Base-by-base conservation (phyloP, 2,113 vertebrate genomes). In the Chaenogobius annularis region DNA sequence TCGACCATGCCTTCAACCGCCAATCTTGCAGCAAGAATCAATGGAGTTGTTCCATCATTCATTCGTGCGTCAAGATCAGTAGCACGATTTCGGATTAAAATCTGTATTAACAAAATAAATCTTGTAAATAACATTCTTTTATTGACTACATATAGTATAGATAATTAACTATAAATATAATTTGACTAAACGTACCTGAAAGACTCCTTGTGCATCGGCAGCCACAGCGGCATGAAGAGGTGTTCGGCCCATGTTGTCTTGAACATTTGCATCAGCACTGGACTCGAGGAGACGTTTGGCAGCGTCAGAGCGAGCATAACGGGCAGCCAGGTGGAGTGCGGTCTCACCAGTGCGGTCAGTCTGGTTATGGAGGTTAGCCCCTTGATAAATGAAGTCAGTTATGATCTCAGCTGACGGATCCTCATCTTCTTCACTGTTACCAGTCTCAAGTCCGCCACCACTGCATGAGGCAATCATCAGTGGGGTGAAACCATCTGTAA, bases 381-480 rank as follows among this genome's bases (percentile, higher is more conserved):
- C 98, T 84, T 98, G 98, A 87, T 97, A 98, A 78, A 99, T 98
- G 89, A 99, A 98, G 86, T 99, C 98, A 0, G 96, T 95, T 82
- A 99, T 97, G 84, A 98, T 97, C 0, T 97, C 96, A 0, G 96
- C 96, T 0, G 94, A 94, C 0, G 96, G 95, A 3, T 99, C 98
- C 10, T 99, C 97, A 47, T 98, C 97, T 70, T 99, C 98, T 75
- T 99, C 98, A 0, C 95, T 96, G 73, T 96, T 96, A 35, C 95
- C 97, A 0, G 95, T 98, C 86, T 99, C 98, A 70, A 99, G 90
- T 56, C 97, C 98, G 48, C 98, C 97, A 0, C 98, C 97, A 0
- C 97, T 99, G 92, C 97, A 99, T 0, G 98, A 98, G 26, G 98
- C 98, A 3, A 99, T 98, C 98, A 99, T 99, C n/a, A 99, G 93